Evolutionary conservation across 2,113 vertebrate genomes (phyloP).

Genomic region (Erythrocercus mccallii): DNA sequence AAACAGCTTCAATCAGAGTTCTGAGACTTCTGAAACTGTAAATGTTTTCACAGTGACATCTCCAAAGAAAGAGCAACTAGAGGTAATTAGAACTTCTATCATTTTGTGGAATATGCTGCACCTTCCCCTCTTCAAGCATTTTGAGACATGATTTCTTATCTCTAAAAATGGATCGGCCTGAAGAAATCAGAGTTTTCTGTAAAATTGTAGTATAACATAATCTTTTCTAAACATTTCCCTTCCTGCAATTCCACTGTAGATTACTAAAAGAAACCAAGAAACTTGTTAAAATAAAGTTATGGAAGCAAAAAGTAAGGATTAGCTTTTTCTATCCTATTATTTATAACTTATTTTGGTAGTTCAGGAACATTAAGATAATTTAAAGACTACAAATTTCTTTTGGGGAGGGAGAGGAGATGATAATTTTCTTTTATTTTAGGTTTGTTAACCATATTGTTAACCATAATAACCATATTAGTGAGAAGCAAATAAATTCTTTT

Average conservation of each 20-base stretch:
- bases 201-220: background rate
- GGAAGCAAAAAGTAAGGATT: background rate
- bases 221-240: background rate
- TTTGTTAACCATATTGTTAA: background rate
- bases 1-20: background rate
- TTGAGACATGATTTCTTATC: background rate
- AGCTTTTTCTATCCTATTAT: background rate
- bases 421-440: background rate
- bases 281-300: background rate
- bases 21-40: background rate
- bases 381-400: background rate
- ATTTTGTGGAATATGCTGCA: background rate
- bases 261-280: background rate
- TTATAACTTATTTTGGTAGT: background rate
- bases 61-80: background rate
- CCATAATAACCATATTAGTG: background rate
- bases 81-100: background rate
- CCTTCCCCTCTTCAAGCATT: background rate
- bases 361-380: background rate
- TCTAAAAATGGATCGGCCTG: background rate
- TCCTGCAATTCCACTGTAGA: background rate
- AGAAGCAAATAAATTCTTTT: background rate
- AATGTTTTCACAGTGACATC: background rate
- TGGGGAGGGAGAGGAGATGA: rapidly evolving
- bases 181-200: background rate